Evolutionary conservation across 2,113 vertebrate species (phyloP).

Genomic region (Nematolebias whitei): DNA sequence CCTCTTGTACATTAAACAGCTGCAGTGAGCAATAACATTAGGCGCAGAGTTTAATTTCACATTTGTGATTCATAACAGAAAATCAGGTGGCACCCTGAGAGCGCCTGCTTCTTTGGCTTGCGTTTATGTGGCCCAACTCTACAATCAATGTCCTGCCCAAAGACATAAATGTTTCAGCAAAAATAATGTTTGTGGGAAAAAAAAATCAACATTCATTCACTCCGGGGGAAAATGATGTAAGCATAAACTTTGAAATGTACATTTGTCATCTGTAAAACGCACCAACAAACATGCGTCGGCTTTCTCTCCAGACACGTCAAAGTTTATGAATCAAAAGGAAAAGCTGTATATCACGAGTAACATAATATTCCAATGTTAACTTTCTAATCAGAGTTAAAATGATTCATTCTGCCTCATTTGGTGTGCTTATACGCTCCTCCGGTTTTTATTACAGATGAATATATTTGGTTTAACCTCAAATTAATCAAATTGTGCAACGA

Average conservation of each 20-base stretch:
- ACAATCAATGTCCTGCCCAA: constrained; percentile 36
- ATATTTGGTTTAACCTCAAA: neutral
- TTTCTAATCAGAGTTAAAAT: neutral
- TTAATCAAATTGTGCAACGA: too few species aligned
- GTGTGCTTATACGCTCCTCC: neutral
- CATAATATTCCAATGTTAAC: neutral
- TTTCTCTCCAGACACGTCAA: neutral
- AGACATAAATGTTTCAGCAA: constrained; percentile 47
- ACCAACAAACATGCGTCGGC: constrained; percentile 6
- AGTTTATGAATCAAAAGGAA: constrained; percentile 12
- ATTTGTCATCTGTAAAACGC: constrained; percentile 30
- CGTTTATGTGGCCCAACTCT: constrained; percentile 34
- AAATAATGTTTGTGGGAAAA: constrained; percentile 21
- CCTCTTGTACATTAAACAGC: constrained; percentile 18
- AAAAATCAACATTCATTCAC: constrained; percentile 13
- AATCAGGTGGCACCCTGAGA: constrained; percentile 35
- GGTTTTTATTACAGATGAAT: constrained; percentile 2
- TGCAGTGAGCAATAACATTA: constrained; percentile 39
- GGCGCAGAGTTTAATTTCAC: constrained; percentile 40
- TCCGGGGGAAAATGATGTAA: constrained; percentile 5
- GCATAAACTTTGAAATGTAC: constrained; percentile 13
- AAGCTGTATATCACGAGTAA: neutral
- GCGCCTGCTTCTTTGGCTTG: constrained; percentile 27
- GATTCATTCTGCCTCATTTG: constrained; percentile 2
- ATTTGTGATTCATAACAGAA: constrained; percentile 35